Evolutionary conservation across 2,888 invertebrate species (phyloP).

Genomic region (Acronicta aceris): DNA sequence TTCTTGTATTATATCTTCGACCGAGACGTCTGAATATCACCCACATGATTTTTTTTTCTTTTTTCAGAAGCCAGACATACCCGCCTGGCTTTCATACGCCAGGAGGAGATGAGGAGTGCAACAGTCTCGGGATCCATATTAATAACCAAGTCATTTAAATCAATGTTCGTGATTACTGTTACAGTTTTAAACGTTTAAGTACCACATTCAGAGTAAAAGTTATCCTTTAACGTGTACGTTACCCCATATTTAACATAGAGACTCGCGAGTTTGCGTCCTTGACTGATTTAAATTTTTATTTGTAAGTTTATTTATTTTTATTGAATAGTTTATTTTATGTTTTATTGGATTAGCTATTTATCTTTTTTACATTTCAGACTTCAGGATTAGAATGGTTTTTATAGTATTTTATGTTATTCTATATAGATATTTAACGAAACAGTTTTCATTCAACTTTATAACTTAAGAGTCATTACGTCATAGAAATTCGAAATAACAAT

Average conservation of each 20-base stretch:
- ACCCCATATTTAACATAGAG: constrained; percentile 36
- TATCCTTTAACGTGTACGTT: constrained; percentile 29
- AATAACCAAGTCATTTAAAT: constrained; percentile 64
- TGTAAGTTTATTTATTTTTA: constrained; percentile 22
- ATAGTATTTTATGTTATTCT: constrained; percentile 20
- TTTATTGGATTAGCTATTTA: constrained; percentile 22
- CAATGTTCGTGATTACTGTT: constrained; percentile 73
- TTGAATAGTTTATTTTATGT: no score
- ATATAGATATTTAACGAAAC: constrained; percentile 24
- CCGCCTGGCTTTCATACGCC: constrained; percentile 94
- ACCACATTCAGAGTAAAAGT: constrained; percentile 90
- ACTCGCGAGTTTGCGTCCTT: constrained; percentile 48
- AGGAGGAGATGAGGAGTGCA: constrained; percentile 98
- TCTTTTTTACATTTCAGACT: constrained; percentile 6
- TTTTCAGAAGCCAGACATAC: constrained; percentile 85
- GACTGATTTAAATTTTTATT: constrained; percentile 40
- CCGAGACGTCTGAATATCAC: no score
- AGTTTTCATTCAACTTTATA: constrained; percentile 23
- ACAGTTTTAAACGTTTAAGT: constrained; percentile 61
- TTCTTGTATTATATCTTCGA: no score
- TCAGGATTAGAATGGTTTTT: constrained; percentile 2
- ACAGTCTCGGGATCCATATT: constrained; percentile 76
- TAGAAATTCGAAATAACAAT: constrained; percentile 57
- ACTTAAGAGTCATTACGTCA: constrained; percentile 51
- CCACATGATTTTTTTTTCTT: no score